phyloP scores from a whole-genome alignment of 2,888 invertebrate species.

The Morpho deidamia region DNA sequence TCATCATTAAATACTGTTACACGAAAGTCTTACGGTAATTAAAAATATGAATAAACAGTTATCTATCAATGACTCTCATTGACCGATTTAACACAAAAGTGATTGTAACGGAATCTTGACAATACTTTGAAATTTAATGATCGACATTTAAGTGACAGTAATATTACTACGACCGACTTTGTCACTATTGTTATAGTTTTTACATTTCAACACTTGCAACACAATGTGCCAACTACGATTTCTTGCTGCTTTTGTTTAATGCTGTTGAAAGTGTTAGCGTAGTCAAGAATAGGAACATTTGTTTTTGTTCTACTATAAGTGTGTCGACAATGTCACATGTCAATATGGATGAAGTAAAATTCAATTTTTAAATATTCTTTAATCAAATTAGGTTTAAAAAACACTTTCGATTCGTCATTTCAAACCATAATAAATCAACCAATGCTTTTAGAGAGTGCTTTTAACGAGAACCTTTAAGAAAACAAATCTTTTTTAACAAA shows the following conservation, averaged over 20 bases:
- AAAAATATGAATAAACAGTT: not conserved
- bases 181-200: constrained; percentile 7
- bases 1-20: not conserved
- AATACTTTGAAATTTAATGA: not conserved
- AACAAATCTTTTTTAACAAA: too few species aligned
- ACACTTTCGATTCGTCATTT: too few species aligned
- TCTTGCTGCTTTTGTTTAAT: constrained; percentile 1
- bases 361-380: too few species aligned
- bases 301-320: too few species aligned
- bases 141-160: constrained; percentile 4
- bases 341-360: too few species aligned
- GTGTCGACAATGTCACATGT: too few species aligned
- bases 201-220: constrained; percentile 4
- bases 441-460: too few species aligned
- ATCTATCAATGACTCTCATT: not conserved
- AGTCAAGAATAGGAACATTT: not conserved
- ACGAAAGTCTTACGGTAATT: constrained; percentile 1
- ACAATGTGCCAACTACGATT: constrained; percentile 1
- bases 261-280: constrained; percentile 1
- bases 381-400: too few species aligned
- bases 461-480: too few species aligned
- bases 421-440: too few species aligned
- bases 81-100: not conserved
- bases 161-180: constrained; percentile 6
- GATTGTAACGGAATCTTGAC: constrained; percentile 1